Evolutionary conservation across 2,888 invertebrate genomes (phyloP).

Genomic region (Tipula helvola): DNA sequence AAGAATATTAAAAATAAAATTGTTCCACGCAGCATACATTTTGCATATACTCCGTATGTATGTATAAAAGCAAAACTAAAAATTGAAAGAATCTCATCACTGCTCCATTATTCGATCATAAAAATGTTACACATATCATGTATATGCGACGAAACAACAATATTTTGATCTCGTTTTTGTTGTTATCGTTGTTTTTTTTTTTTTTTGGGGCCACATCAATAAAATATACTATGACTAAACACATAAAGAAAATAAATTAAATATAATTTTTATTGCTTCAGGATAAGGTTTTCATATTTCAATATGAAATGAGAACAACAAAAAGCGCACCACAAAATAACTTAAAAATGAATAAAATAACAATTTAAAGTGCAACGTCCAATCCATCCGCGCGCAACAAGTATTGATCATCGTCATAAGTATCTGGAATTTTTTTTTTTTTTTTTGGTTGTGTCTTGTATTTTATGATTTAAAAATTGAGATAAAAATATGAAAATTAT

Average conservation of each 20-base stretch:
- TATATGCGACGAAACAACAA: not conserved
- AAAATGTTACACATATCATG: not conserved
- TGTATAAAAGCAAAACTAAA: not conserved
- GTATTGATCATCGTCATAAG: constrained; percentile 4
- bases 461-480: not conserved
- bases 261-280: constrained; percentile 4
- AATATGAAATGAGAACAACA: not conserved
- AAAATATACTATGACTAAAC: not conserved
- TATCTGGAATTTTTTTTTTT: not conserved
- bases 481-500: constrained; percentile 4
- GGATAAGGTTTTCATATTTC: not conserved
- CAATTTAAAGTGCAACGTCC: not conserved
- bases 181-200: not conserved
- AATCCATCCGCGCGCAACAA: not conserved
- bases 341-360: constrained; percentile 4
- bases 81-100: not conserved
- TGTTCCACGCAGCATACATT: not conserved
- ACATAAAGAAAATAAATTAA: constrained; percentile 4
- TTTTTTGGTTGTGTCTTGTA: not conserved
- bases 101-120: not conserved
- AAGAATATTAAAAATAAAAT: too few species aligned
- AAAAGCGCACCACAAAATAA: not conserved
- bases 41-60: not conserved
- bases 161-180: not conserved
- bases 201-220: not conserved